Base-by-base conservation (phyloP, 2,113 vertebrate species). In the Chaenocephalus aceratus region DNA sequence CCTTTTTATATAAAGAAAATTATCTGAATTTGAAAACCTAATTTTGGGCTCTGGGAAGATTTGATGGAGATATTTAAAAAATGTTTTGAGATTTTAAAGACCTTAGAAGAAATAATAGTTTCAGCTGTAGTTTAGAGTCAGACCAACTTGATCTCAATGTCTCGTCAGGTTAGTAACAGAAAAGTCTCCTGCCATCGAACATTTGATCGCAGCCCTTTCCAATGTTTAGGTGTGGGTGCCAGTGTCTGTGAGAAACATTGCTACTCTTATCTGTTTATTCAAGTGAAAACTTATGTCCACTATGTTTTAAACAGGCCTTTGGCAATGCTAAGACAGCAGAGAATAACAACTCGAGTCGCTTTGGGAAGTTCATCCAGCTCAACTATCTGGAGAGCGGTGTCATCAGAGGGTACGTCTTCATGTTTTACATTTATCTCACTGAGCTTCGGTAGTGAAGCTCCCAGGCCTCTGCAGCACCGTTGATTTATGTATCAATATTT, bases 271-370 rank as follows among this genome's bases (percentile, higher is more conserved):
- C 58, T 67, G 48, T 89, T 66, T 72, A 80, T 70, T 76, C 2
- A 4, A 44, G 6, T 12, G 1, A 45, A 79, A 83, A 75, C 6
- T 16, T 48, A 52, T 83, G 67, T 80, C 56, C 5, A 80, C 30
- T 64, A 51, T 92, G 75, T 84, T 18, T 82, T 3, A 79, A 96
- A 96, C 96, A 98, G 95, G 95, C 95, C 10, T 99, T 99, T 71
- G 98, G 98, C 75, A 99, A 99, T 1, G 97, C 98, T 15, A 97
- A 96, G 91, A 99, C 97, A 0, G 93, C 96, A 11, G 95, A 97
- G 87, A 99, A 99, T 93, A 96, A 98, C 91, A 99, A 99, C 92
- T 99, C 97, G 73, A 99, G 98, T 75, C 97, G 98, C 62, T 99
- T 99, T 44, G 97, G 98, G 73, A 99, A 98, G 85, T 99, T 99